Evolutionary conservation across 2,797 vertebrate genomes (phyloP), one percentile per base, ranked within the genome.

Genomic region (Hypotaenidia okinawae): DNA sequence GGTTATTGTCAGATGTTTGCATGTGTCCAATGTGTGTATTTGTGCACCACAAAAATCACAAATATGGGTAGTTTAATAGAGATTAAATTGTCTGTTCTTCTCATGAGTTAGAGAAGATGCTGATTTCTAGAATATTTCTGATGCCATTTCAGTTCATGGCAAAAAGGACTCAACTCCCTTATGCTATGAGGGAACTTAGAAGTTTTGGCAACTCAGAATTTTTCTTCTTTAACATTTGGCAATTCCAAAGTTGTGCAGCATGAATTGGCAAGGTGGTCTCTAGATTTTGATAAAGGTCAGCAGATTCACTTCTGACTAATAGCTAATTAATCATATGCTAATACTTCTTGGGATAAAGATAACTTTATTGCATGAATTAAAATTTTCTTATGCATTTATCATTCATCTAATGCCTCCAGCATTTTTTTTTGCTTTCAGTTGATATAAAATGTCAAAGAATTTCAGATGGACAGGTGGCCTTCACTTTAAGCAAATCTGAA

Each of bases 91-190:
- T 7, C 37, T 45, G 3, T 11, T 79, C 2, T 49, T 43, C 12
- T 68, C 11, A 5, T 22, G 30, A 52, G 15, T 43, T 0, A 0
- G 16, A 2, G 3, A 24, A 59, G 49, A 39, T 59, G 21, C 10
- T 67, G 67, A 54, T 69, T 55, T 51, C 37, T 23, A 15, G 23
- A 76, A 11, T 58, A 43, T 49, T 75, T 82, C 49, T 66, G 33
- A 18, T 43, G 19, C 11, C 47, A 4, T 67, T 87, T 37, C 43
- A 28, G 5, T 27, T 81, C 14, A 27, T 4, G 41, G 25, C 6
- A 55, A 70, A 55, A 70, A 74, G 12, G 11, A 6, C 37, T 62
- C 3, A 10, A 23, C 1, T 82, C 15, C 6, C 7, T 74, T 13
- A 7, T 39, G 9, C 68, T 61, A 37, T 47, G 45, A 47, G 45